phyloP scores from a whole-genome alignment of 2,797 vertebrate genomes.

The Alca torda region DNA sequence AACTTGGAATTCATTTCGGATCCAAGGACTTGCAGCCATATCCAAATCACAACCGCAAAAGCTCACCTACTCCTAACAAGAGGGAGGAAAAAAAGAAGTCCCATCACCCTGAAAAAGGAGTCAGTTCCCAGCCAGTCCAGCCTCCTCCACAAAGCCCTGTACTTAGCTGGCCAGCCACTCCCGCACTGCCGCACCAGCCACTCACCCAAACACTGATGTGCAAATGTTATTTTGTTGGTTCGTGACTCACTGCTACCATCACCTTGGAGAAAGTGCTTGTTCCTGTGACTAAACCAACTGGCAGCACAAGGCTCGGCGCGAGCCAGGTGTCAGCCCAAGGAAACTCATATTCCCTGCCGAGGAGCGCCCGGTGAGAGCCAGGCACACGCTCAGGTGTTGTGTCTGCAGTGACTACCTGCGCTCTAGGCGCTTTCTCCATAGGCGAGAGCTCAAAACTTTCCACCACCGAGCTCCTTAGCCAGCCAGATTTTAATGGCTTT shows the following conservation, averaged over 20 bases:
- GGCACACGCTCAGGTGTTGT: neutral
- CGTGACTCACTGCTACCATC: neutral
- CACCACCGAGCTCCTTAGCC: neutral
- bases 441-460: neutral
- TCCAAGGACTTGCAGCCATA: neutral
- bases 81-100: neutral
- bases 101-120: neutral
- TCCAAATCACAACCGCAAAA: neutral
- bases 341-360: neutral
- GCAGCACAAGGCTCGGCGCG: neutral
- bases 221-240: neutral
- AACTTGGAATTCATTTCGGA: neutral
- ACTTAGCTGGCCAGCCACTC: neutral
- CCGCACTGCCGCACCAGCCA: neutral
- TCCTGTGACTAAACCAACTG: slow-evolving; percentile 22
- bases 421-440: neutral
- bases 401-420: neutral
- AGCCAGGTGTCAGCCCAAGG: slow-evolving; percentile 13
- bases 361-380: neutral
- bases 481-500: neutral
- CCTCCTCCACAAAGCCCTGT: neutral
- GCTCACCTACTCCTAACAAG: neutral
- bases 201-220: neutral
- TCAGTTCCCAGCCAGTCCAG: neutral
- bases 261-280: slow-evolving; percentile 47